phyloP scores from a whole-genome alignment of 2,113 vertebrate genomes.

The Sus scrofa region DNA sequence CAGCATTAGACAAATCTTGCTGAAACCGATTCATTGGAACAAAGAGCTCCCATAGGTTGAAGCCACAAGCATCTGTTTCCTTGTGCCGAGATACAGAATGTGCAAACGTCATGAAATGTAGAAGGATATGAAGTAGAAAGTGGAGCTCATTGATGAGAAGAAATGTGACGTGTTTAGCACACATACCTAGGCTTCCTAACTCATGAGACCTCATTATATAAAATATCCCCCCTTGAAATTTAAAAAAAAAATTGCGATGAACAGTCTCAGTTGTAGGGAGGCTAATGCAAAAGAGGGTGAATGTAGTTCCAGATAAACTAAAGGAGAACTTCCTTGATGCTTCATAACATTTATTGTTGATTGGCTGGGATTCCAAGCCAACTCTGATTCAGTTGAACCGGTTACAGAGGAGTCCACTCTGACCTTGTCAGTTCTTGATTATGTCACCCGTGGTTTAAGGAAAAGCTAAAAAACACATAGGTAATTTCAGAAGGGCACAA shows the following conservation, averaged over 20 bases:
- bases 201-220: neutral
- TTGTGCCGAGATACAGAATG: constrained; percentile 47
- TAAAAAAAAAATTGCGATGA: neutral
- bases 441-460: neutral
- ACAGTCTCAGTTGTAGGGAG: neutral
- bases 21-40: neutral
- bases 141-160: constrained; percentile 4
- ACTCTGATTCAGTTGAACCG: neutral
- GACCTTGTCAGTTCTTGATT: neutral
- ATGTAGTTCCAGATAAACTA: neutral
- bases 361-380: neutral
- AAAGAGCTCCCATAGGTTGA: constrained; percentile 41
- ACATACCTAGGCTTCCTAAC: neutral
- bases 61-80: constrained; percentile 62
- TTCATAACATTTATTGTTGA: neutral
- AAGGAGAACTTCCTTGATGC: neutral
- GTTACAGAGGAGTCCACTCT: neutral
- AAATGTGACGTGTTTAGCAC: neutral
- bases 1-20: constrained; percentile 13
- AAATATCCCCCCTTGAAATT: neutral
- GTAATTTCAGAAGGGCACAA: neutral
- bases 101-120: constrained; percentile 62
- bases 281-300: neutral
- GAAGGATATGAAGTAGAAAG: constrained; percentile 22
- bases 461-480: neutral